Evolutionary conservation across 1,140 invertebrate genomes (phyloP).

Genomic region (Brachionus asplanchnoidis): DNA sequence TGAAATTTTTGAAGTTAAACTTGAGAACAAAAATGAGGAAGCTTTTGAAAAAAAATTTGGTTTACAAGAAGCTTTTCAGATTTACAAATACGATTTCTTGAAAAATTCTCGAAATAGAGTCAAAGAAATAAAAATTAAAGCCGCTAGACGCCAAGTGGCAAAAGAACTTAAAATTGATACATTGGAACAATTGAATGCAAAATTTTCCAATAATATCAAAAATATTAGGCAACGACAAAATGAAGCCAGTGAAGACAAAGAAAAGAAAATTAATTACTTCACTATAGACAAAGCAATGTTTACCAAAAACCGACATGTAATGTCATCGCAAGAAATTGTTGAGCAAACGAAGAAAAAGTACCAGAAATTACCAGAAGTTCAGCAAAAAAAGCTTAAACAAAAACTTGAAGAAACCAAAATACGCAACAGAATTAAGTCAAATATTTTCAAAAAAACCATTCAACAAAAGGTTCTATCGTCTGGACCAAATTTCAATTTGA

Average conservation of each 20-base stretch:
- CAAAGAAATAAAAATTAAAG: conserved; percentile 17
- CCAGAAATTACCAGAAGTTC: conserved; percentile 6
- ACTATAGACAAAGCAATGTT: conserved; percentile 18
- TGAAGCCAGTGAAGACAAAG: neutral
- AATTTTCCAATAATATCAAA: neutral
- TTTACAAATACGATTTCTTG: conserved; percentile 24
- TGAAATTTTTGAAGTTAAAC: neutral
- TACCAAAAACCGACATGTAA: neutral
- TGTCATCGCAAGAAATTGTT: conserved; percentile 15
- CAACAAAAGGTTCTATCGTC: conserved; percentile 15
- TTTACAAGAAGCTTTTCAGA: conserved; percentile 15
- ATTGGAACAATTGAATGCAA: neutral
- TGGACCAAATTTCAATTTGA: conserved; percentile 33
- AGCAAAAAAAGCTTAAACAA: conserved; percentile 32
- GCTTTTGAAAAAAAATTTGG: neutral
- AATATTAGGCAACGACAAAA: neutral
- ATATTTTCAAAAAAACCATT: conserved; percentile 17
- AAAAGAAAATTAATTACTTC: conserved; percentile 7
- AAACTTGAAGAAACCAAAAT: conserved; percentile 28
- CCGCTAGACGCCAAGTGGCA: conserved; percentile 1
- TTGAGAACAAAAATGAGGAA: neutral
- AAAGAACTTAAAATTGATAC: neutral
- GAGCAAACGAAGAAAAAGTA: conserved; percentile 31
- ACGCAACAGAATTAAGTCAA: neutral
- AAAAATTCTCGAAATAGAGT: neutral